Conservation (phyloP, 2,113 vertebrate species). For the Apeltes quadracus region DNA sequence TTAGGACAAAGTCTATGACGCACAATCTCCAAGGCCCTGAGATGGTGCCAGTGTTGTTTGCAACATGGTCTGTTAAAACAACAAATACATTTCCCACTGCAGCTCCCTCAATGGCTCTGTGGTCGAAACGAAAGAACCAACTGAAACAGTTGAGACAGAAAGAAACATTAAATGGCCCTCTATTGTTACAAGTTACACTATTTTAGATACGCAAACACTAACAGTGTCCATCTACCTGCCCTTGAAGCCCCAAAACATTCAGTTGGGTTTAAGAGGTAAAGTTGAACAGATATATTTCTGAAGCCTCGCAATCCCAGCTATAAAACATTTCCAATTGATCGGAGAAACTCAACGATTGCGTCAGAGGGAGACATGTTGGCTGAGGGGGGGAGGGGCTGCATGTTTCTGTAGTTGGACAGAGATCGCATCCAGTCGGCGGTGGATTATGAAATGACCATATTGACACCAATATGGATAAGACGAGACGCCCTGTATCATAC, state of each 20-base stretch:
- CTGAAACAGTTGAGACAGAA: conserved; percentile 18
- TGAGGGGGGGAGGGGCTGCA: neutral
- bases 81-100: conserved; percentile 23
- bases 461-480: conserved; percentile 5
- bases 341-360: neutral
- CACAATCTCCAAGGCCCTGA: conserved; percentile 48
- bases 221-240: neutral
- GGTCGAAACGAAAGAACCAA: conserved; percentile 30
- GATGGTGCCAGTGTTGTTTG: conserved; percentile 60
- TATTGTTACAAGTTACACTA: conserved; percentile 12
- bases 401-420: conserved; percentile 27
- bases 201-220: neutral
- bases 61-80: conserved; percentile 32
- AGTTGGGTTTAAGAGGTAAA: too few relatives aligned
- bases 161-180: conserved; percentile 6
- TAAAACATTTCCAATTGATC: neutral
- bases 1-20: conserved; percentile 72
- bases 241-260: neutral
- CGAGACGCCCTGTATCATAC: neutral
- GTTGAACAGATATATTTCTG: neutral
- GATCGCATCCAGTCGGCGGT: conserved; percentile 14
- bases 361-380: neutral
- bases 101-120: conserved; percentile 11
- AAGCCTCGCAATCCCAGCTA: neutral
- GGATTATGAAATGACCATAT: conserved; percentile 19